These are phyloP conservation scores for Lasioglossum zephyrum DNA, from an alignment of 2,888 invertebrate species.

Conservation along the genomic window DNA sequence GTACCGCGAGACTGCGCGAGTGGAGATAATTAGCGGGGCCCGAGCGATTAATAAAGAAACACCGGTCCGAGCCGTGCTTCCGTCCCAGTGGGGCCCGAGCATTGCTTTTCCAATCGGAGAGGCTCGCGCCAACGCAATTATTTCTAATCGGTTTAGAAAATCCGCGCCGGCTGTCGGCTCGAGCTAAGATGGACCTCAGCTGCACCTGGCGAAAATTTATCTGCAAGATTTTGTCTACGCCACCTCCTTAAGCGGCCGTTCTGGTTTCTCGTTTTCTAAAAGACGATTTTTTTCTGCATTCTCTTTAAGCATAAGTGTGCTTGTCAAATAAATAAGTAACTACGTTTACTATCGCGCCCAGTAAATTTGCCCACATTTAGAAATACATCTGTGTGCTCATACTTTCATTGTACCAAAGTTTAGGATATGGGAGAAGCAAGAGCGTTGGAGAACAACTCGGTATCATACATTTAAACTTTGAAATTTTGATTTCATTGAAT, in stretches of 20 bases:
- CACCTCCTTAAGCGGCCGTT: too few species aligned
- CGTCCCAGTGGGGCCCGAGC: slow-evolving; percentile 27
- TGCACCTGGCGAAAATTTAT: neutral
- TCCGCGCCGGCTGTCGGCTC: slow-evolving; percentile 26
- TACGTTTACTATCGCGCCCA: neutral
- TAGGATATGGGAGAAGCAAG: neutral
- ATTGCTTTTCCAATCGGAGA: slow-evolving; percentile 41
- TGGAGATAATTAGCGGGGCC: slow-evolving; percentile 39
- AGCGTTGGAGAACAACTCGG: neutral
- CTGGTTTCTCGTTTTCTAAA: neutral
- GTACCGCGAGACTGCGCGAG: neutral
- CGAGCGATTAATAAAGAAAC: slow-evolving; percentile 42
- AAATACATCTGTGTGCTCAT: too few species aligned
- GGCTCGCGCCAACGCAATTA: slow-evolving; percentile 59
- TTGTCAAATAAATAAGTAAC: too few species aligned
- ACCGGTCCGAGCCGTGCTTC: slow-evolving; percentile 32
- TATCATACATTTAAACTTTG: too few species aligned
- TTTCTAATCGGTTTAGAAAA: slow-evolving; percentile 71
- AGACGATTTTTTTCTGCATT: neutral
- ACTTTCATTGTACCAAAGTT: neutral
- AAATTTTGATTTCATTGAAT: too few species aligned
- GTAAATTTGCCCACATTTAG: too few species aligned
- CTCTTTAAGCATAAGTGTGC: neutral
- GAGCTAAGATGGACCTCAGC: neutral
- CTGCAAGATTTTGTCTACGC: neutral